phyloP scores from a whole-genome alignment of 2,888 invertebrate genomes.

The Lasioglossum malachurum region DNA sequence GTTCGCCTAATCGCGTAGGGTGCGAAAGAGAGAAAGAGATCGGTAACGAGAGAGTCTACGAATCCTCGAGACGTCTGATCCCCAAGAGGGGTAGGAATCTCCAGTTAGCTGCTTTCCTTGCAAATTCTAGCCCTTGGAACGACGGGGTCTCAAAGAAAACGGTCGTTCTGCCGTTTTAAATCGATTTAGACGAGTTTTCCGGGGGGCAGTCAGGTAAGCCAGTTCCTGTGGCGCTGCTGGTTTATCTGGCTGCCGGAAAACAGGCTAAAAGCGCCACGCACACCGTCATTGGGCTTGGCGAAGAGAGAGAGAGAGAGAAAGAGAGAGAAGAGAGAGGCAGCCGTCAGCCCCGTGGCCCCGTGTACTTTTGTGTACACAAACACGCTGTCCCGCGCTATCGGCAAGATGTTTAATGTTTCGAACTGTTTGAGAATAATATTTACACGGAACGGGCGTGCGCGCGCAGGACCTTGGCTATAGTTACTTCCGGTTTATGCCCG shows the following conservation, averaged over 20 bases:
- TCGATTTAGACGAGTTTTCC: constrained; percentile 82
- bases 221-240: constrained; percentile 32
- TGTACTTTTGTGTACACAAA: constrained; percentile 65
- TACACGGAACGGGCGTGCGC: constrained; percentile 63
- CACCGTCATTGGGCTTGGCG: neutral
- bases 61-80: constrained; percentile 58
- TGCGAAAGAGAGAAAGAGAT: neutral
- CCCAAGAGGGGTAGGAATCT: constrained; percentile 71
- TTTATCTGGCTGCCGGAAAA: constrained; percentile 44
- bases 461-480: constrained; percentile 61
- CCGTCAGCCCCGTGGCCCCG: constrained; percentile 18
- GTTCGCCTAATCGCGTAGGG: neutral
- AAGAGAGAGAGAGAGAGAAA: constrained; percentile 25
- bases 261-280: constrained; percentile 31
- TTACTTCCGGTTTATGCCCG: constrained; percentile 73
- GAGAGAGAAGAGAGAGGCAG: constrained; percentile 21
- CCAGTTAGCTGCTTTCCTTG: constrained; percentile 83
- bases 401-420: constrained; percentile 81
- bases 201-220: constrained; percentile 76
- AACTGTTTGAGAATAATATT: constrained; percentile 81
- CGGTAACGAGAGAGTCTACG: neutral
- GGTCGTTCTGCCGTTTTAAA: constrained; percentile 78
- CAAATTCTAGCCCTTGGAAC: constrained; percentile 71
- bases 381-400: constrained; percentile 74
- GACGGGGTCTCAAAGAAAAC: constrained; percentile 37